Evolutionary conservation across 1,140 invertebrate species (phyloP), one percentile per base, ranked within the genome.

Genomic region (Cyphomyrmex costatus): DNA sequence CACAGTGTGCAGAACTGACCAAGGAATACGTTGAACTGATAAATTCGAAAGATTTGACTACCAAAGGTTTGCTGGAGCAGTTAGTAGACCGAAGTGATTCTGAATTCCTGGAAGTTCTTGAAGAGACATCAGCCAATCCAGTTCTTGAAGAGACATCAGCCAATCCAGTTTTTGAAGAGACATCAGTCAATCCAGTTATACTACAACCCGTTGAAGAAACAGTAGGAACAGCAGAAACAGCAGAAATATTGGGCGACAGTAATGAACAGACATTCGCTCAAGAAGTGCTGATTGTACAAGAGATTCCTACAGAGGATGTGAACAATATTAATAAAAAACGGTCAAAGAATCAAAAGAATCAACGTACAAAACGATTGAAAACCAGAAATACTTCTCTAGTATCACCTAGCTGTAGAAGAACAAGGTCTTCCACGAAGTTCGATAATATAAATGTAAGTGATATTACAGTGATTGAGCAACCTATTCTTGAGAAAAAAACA

Each of bases 21-120:
- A 88, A 95, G 21, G 94, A 95, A 21, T 95, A 95, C 19, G 89
- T 95, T 21, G 86, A 94, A 46, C 86, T 93, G 10, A 95, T 95
- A 85, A 94, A 94, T 46, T 86, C 85, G 7, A 91, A 92, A 66
- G 88, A 86, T 30, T 79, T 92, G 3, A 94, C 82, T 85, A 90
- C 93, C 1, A 93, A 94, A 85, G 92, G 90, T 82, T 87, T 95
- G 0, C 74, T 95, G 56, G 93, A 95, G 60, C 95, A 95, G 86
- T 76, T 95, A 6, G 94, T 95, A 53, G 93, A 95, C 76, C 90
- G 89, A 42, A 92, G 90, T 21, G 94, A 95, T n/a, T 93, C 85
- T n/a, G 95, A 95, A 86, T 95, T 94, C 66, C 80, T 95, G 5
- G 94, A 95, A 79, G 88, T 94, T 63, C 51, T 94, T 0, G 91